Evolutionary conservation across 2,888 invertebrate genomes (phyloP).

Genomic region (Aporophyla nigra): DNA sequence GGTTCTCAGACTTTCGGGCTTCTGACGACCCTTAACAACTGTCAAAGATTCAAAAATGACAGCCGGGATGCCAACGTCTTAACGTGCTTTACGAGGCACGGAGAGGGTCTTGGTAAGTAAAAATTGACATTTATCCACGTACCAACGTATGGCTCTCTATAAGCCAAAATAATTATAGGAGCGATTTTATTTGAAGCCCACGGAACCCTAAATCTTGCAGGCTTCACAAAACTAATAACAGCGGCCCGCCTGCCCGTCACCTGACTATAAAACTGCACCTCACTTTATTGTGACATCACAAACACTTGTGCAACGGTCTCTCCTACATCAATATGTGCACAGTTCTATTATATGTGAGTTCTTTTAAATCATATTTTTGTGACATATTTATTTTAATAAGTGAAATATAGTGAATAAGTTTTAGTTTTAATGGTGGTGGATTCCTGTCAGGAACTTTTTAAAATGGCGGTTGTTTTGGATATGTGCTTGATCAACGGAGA

Average conservation of each 20-base stretch:
- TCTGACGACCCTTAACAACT: too few relatives aligned
- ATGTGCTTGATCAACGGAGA: not conserved
- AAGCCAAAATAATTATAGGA: too few relatives aligned
- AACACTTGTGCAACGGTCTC: conserved; percentile 74
- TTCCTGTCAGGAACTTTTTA: not conserved
- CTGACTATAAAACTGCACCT: conserved; percentile 80
- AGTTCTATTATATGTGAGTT: conserved; percentile 85
- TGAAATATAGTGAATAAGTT: conserved; percentile 36
- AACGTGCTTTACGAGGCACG: too few relatives aligned
- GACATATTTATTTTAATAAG: conserved; percentile 25
- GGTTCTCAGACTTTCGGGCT: too few relatives aligned
- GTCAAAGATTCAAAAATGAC: too few relatives aligned
- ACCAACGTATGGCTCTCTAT: too few relatives aligned
- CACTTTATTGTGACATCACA: conserved; percentile 82
- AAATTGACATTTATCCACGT: too few relatives aligned
- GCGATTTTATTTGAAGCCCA: not conserved
- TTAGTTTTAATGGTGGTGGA: not conserved
- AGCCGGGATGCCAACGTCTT: too few relatives aligned
- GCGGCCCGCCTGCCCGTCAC: conserved; percentile 76
- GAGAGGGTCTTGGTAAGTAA: too few relatives aligned
- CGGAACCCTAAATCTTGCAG: conserved; percentile 68
- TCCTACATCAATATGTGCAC: conserved; percentile 83
- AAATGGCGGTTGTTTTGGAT: not conserved
- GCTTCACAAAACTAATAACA: conserved; percentile 67
- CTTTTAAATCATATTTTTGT: conserved; percentile 49